phyloP scores from a whole-genome alignment of 2,797 vertebrate genomes.

The Euthynnus affinis region DNA sequence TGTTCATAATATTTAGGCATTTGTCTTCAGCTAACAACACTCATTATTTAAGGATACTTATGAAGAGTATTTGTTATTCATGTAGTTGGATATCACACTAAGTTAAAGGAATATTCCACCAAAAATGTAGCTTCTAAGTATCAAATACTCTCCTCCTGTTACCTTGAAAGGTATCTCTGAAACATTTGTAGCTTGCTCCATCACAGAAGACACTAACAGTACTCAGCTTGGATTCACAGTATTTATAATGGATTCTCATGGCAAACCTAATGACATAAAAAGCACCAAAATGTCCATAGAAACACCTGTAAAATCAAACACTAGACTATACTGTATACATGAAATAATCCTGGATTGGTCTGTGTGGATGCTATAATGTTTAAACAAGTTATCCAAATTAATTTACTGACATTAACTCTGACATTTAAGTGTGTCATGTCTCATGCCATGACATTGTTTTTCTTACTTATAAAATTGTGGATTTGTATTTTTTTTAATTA shows the following conservation, averaged over 20 bases:
- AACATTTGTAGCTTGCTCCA: not conserved
- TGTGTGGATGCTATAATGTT: not conserved
- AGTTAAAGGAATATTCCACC: not conserved
- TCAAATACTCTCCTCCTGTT: not conserved
- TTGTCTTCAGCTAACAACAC: not conserved
- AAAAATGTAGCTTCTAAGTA: not conserved
- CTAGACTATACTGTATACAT: not conserved
- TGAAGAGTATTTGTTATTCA: not conserved
- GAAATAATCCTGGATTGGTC: not conserved
- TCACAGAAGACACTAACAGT: not conserved
- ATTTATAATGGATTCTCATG: not conserved
- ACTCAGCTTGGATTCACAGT: not conserved
- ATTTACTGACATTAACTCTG: not conserved
- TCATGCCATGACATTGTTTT: not conserved
- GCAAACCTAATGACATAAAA: not conserved
- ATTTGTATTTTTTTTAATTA: not conserved
- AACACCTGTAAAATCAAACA: not conserved
- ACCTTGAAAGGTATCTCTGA: not conserved
- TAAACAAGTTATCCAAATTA: not conserved
- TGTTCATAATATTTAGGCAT: not conserved
- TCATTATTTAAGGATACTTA: not conserved
- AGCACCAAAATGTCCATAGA: not conserved
- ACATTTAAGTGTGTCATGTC: too few relatives aligned
- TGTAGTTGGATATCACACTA: not conserved
- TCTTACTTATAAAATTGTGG: not conserved